Evolutionary conservation across 37 sponge, comb jelly and placozoan species (phyloP), one percentile per base, ranked within the genome.

Genomic region (Chondrilla cf. caribensis): DNA sequence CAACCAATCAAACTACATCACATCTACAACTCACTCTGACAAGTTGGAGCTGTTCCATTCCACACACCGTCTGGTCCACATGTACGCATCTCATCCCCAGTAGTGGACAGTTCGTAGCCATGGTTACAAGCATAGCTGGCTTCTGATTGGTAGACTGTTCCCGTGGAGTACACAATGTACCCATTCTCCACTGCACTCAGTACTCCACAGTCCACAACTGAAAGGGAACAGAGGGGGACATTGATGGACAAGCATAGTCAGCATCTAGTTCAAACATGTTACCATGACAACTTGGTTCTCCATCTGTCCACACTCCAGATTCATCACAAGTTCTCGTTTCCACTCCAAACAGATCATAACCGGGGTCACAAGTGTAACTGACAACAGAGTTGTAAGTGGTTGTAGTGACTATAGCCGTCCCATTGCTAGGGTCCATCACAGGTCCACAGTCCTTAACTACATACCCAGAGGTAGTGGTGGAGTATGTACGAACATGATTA

Each of bases 201-300:
- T 37, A 2, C 25, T 25, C 76, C 41, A 38, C 76, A 73, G 25
- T 73, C 76, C 41, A 73, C 76, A 36, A 73, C 76, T 73, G 76
- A 8, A 68, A 9, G 37, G 36, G 36, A 68, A 55, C 11, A 17
- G 57, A 55, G 57, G 17, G 17, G 17, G 57, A 55, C 11, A 19
- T 55, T 11, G 57, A 19, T 55, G 57, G 17, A 11, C 11, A 17
- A 11, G 17, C 57, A 11, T 55, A 19, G 17, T 55, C 57, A 55
- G 17, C 17, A 17, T 11, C 11, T 55, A 17, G 11, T 55, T 11
- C 57, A 19, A 55, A 19, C 17, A 17, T 19, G 17, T 55, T 17
- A 55, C 57, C 17, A 11, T 55, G 57, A 17, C 57, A 55, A 17
- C 17, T 19, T 19, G 57, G 57, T 11, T 11, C 17, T 19, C 17